Evolutionary conservation across 2,888 invertebrate genomes (phyloP).

Genomic region (Margaritifera margaritifera): DNA sequence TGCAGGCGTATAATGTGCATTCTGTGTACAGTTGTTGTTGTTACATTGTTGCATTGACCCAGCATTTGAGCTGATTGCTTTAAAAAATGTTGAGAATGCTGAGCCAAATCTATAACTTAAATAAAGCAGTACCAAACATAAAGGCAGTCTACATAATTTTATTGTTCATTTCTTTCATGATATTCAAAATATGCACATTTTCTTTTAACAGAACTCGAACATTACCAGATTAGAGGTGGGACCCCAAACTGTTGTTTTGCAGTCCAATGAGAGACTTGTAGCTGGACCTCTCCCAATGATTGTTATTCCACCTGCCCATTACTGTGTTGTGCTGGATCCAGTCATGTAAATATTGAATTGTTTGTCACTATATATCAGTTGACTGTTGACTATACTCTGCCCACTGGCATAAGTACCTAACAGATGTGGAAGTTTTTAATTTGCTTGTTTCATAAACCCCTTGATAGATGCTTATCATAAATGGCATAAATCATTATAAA

Average conservation of each 20-base stretch:
- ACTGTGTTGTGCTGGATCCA: conserved; percentile 58
- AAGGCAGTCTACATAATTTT: background rate
- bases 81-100: background rate
- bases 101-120: background rate
- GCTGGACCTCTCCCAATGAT: conserved; percentile 60
- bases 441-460: too few species aligned
- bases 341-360: conserved; percentile 47
- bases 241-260: conserved; percentile 54
- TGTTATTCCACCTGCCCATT: conserved; percentile 60
- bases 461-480: too few species aligned
- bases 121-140: too few species aligned
- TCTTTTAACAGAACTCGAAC: conserved; percentile 54
- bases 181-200: background rate
- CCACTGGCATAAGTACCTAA: too few species aligned
- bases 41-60: too few species aligned
- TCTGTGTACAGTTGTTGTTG: too few species aligned
- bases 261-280: conserved; percentile 53
- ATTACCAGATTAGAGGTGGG: conserved; percentile 56
- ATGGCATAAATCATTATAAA: too few species aligned
- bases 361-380: background rate
- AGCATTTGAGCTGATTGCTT: background rate
- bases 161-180: background rate
- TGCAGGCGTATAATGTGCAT: too few species aligned
- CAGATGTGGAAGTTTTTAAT: too few species aligned
- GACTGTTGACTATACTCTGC: too few species aligned